Conservation (phyloP, 30 jellyfish, hydroid and myxozoan species). For the Calvadosia cruxmelitensis region DNA sequence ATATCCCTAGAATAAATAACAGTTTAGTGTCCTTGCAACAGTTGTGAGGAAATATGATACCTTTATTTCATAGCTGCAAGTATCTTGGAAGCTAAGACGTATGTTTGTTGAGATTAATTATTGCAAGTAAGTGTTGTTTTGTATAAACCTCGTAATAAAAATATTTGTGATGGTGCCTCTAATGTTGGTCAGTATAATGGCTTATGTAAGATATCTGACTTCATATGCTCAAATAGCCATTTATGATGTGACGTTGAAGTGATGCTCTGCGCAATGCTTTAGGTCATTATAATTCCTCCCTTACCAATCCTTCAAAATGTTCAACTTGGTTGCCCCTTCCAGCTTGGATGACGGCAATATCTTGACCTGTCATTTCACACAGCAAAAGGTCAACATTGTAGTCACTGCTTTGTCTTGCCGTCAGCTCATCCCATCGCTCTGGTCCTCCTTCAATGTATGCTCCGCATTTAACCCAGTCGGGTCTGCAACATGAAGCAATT, state of each 20-base stretch:
- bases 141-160: no score
- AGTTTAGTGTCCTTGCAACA: background rate
- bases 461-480: slow-evolving; percentile 85
- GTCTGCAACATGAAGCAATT: slow-evolving; percentile 65
- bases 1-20: slow-evolving; percentile 19
- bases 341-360: slow-evolving; percentile 56
- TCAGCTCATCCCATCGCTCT: slow-evolving; percentile 68
- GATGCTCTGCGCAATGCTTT: no score
- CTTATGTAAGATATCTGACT: no score
- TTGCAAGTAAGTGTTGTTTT: no score
- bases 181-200: no score
- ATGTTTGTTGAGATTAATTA: background rate
- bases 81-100: background rate
- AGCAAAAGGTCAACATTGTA: slow-evolving; percentile 59
- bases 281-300: background rate
- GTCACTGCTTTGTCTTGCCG: slow-evolving; percentile 56
- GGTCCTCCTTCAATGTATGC: slow-evolving; percentile 76
- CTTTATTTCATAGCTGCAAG: slow-evolving; percentile 1
- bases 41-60: no score
- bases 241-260: no score
- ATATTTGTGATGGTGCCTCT: no score
- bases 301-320: slow-evolving; percentile 67
- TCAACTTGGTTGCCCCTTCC: slow-evolving; percentile 52
- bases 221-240: no score
- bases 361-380: slow-evolving; percentile 94